phyloP scores from a whole-genome alignment of 2,113 vertebrate species.

The Campylomormyrus tamandua region DNA sequence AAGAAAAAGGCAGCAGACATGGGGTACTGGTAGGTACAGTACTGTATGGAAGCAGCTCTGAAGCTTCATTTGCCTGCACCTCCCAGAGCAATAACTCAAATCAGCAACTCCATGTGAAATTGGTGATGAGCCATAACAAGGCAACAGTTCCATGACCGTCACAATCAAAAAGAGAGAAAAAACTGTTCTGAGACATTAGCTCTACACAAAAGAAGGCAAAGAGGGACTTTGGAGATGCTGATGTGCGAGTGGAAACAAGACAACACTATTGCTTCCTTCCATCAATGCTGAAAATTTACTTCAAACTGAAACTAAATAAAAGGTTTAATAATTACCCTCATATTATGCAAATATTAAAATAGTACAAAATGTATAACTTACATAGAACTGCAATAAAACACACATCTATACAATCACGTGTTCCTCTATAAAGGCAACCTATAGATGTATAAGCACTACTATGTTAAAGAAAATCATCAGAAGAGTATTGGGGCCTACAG shows the following conservation, averaged over 20 bases:
- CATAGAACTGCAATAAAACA: background rate
- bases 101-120: background rate
- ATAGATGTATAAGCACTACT: background rate
- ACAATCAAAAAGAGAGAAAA: background rate
- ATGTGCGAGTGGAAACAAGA: background rate
- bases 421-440: background rate
- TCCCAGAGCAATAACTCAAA: background rate
- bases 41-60: background rate
- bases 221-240: background rate
- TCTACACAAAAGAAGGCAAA: background rate
- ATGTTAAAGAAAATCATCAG: background rate
- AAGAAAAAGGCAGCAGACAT: background rate
- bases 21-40: background rate
- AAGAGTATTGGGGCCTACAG: background rate
- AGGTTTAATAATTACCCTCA: background rate
- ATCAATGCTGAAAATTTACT: background rate
- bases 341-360: background rate
- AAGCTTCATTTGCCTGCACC: background rate
- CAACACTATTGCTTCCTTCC: background rate
- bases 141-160: background rate
- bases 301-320: background rate
- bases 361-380: background rate
- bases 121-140: background rate
- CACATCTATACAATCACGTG: background rate
- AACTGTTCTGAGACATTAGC: background rate